Percentiles rank a stretch among this genome's conserved stretches.
These are phyloP conservation scores for Phoebastria nigripes DNA, from an alignment of 2,797 vertebrate species.

Conservation along the genomic window DNA sequence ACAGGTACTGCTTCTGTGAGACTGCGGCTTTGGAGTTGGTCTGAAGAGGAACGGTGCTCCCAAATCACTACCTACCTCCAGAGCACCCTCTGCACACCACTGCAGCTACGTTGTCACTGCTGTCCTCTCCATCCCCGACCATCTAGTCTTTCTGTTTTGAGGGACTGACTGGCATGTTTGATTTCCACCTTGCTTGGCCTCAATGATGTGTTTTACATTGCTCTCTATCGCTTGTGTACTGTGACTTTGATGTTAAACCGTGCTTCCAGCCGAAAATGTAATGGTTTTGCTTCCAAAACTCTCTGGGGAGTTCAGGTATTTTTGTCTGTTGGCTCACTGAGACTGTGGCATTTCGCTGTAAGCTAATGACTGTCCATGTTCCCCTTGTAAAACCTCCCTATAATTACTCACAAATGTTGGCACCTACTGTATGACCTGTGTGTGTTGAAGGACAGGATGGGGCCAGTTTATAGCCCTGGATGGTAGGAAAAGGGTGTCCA, in stretches of 20 bases:
- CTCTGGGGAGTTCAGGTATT: not conserved
- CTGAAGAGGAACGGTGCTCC: not conserved
- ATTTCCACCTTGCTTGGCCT: not conserved
- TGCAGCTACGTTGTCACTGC: not conserved
- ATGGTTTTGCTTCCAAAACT: not conserved
- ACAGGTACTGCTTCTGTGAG: not conserved
- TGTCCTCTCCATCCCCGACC: not conserved
- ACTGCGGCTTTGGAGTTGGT: not conserved
- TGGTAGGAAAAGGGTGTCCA: not conserved
- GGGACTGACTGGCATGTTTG: not conserved
- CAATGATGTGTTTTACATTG: accelerated
- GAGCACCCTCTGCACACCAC: not conserved
- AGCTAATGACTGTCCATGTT: not conserved
- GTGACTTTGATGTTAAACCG: not conserved
- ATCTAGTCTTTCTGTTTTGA: not conserved
- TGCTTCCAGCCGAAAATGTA: not conserved
- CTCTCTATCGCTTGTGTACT: accelerated
- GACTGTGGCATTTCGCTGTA: not conserved
- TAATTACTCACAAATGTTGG: not conserved
- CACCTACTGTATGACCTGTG: not conserved
- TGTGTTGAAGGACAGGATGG: not conserved
- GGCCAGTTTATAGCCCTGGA: not conserved
- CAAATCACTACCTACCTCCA: not conserved
- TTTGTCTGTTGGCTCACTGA: not conserved
- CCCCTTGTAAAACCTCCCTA: not conserved